phyloP scores from a whole-genome alignment of 2,113 vertebrate species.

The Diadophis punctatus region DNA sequence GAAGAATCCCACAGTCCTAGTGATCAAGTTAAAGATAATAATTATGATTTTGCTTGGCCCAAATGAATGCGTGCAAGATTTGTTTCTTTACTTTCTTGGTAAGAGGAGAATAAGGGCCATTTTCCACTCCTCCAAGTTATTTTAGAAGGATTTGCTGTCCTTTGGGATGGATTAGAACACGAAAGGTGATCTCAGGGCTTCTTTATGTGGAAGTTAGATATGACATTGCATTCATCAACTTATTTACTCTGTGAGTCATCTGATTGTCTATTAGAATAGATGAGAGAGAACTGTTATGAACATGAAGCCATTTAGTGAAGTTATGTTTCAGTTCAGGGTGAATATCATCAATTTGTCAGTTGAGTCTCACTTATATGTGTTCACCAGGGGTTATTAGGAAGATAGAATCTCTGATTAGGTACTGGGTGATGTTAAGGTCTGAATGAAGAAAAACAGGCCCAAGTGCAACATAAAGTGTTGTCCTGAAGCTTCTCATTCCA shows the following conservation, averaged over 20 bases:
- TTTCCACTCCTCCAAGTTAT: background rate
- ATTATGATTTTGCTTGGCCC: background rate
- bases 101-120: background rate
- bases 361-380: background rate
- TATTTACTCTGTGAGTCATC: background rate
- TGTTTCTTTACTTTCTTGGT: background rate
- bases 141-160: background rate
- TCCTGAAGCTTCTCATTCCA: background rate
- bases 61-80: background rate
- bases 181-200: background rate
- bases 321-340: background rate
- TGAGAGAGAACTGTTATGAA: background rate
- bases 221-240: background rate
- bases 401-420: background rate
- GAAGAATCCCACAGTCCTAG: background rate
- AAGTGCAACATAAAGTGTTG: background rate
- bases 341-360: background rate
- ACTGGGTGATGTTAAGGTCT: background rate
- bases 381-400: background rate
- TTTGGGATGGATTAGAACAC: background rate
- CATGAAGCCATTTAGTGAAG: background rate
- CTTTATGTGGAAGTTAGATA: background rate
- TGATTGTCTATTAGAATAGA: background rate
- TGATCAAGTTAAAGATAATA: background rate
- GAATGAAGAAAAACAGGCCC: background rate